A percentile compares a stretch with the other conserved stretches of the same genome.
phyloP scores from a whole-genome alignment of 2,797 vertebrate species.

The Diglossa cyanea region DNA sequence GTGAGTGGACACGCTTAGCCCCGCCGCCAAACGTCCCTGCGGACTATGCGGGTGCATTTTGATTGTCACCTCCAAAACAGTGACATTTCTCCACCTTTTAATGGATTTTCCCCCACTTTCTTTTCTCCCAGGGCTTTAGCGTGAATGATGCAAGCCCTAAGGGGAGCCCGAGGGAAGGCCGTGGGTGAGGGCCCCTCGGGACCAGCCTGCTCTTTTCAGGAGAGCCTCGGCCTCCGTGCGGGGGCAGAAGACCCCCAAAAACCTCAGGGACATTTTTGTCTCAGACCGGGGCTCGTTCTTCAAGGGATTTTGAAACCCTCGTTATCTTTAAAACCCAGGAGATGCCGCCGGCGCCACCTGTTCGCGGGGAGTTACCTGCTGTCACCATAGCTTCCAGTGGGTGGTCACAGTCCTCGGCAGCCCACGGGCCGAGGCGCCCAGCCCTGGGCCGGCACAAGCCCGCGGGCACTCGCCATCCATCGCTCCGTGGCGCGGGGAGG shows the following conservation, averaged over 20 bases:
- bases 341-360: not conserved
- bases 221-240: rapidly evolving
- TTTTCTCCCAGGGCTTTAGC: not conserved
- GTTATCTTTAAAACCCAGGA: not conserved
- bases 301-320: not conserved
- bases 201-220: not conserved
- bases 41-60: not conserved
- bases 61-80: too few relatives aligned
- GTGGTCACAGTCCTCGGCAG: not conserved
- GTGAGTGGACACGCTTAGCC: not conserved
- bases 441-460: not conserved
- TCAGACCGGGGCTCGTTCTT: not conserved
- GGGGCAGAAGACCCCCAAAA: not conserved
- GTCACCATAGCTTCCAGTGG: rapidly evolving
- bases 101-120: rapidly evolving
- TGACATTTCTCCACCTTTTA: too few relatives aligned
- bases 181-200: not conserved
- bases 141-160: not conserved
- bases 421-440: not conserved
- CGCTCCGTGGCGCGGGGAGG: rapidly evolving
- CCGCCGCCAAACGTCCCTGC: not conserved
- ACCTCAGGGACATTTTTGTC: not conserved
- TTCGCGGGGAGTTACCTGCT: not conserved
- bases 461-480: not conserved
- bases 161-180: not conserved